Percentiles rank a stretch among this genome's conserved stretches.
These are phyloP conservation scores for Muscicapa adusta DNA, from an alignment of 2,113 vertebrate genomes.

Conservation along the genomic window DNA sequence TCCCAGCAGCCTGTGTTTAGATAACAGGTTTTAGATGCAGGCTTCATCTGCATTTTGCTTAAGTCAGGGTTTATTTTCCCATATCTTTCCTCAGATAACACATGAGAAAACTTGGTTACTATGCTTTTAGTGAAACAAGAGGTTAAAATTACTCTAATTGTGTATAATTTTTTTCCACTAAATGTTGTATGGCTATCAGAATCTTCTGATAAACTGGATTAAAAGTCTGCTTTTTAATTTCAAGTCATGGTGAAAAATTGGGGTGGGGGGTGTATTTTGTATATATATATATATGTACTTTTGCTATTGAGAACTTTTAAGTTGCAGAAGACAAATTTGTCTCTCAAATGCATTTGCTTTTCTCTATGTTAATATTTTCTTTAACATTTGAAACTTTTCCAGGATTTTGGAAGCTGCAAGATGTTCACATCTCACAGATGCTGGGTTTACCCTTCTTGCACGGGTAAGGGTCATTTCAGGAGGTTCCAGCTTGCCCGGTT, in stretches of 20 bases:
- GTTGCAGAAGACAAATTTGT: not conserved
- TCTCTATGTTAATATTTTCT: not conserved
- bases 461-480: constrained; percentile 73
- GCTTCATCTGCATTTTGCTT: not conserved
- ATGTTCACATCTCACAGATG: constrained; percentile 90
- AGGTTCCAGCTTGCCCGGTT: not conserved
- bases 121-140: not conserved
- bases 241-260: not conserved
- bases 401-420: constrained; percentile 91
- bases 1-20: not conserved
- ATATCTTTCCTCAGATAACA: not conserved
- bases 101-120: not conserved
- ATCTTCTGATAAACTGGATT: not conserved
- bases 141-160: not conserved
- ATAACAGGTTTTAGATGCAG: not conserved
- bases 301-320: not conserved
- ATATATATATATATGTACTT: not conserved
- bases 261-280: fast-evolving
- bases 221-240: not conserved
- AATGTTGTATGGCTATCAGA: not conserved
- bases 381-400: constrained; percentile 27
- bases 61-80: not conserved
- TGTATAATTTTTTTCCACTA: not conserved
- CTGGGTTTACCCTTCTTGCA: constrained; percentile 88
- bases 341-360: not conserved